Conservation (phyloP, 1,140 invertebrate genomes). For the Diachasmimorpha longicaudata region DNA sequence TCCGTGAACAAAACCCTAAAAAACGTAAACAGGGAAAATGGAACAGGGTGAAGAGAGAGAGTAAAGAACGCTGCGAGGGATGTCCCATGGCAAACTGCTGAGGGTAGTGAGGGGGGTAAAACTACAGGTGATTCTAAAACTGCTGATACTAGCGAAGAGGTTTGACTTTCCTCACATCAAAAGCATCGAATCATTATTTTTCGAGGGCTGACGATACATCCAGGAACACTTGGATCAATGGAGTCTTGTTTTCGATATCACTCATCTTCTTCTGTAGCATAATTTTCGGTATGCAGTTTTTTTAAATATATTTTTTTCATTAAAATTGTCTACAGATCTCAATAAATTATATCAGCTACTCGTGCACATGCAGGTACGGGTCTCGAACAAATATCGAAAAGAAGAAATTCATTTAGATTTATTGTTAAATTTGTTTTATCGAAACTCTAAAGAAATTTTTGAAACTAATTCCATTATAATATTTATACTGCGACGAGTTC, state of each 20-base stretch:
- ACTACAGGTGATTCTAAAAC: background rate
- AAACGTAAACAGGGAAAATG: background rate
- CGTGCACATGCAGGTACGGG: background rate
- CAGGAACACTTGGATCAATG: background rate
- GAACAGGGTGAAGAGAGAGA: conserved; percentile 29
- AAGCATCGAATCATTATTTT: background rate
- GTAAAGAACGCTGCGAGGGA: too few relatives aligned
- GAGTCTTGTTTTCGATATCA: background rate
- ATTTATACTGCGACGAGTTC: background rate
- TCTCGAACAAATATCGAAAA: background rate
- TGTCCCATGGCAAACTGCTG: conserved; percentile 49
- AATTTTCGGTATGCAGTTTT: background rate
- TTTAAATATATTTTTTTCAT: background rate
- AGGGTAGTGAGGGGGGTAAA: conserved; percentile 23
- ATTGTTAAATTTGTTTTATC: background rate
- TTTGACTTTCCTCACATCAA: background rate
- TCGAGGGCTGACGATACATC: background rate
- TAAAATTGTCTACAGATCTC: background rate
- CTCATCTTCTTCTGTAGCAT: background rate
- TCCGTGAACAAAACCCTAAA: too few relatives aligned
- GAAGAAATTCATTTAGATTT: background rate
- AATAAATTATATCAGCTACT: background rate
- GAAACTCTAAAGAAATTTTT: background rate
- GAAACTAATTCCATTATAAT: background rate
- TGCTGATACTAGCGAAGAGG: background rate